Evolutionary conservation across 2,888 invertebrate species (phyloP).

Genomic region (Anthoptus insignis): DNA sequence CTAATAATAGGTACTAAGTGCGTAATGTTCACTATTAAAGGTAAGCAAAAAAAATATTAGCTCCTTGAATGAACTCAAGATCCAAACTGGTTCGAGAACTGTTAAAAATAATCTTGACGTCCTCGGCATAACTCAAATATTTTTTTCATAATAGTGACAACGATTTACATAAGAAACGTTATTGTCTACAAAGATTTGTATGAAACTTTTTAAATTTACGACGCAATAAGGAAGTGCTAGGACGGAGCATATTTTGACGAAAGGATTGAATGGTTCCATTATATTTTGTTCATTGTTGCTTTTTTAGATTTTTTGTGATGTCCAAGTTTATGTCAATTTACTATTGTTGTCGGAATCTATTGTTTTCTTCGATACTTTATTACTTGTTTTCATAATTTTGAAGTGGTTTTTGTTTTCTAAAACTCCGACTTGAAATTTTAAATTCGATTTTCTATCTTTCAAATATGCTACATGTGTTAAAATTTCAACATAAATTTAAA

Average conservation of each 20-base stretch:
- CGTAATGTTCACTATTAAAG: background rate
- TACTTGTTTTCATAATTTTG: constrained; percentile 76
- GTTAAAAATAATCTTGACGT: constrained; percentile 5
- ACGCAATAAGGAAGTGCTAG: constrained; percentile 83
- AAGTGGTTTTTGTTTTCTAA: constrained; percentile 65
- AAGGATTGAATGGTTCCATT: constrained; percentile 83
- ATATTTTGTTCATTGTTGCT: constrained; percentile 68
- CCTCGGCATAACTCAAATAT: background rate
- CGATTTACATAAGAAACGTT: constrained; percentile 45
- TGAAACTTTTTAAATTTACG: constrained; percentile 77
- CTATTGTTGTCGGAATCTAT: constrained; percentile 71
- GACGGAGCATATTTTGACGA: constrained; percentile 79
- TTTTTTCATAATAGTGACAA: constrained; percentile 38
- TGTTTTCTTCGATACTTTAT: constrained; percentile 73
- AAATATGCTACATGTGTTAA: background rate
- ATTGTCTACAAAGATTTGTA: constrained; percentile 60
- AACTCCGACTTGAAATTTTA: background rate
- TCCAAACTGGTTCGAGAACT: constrained; percentile 3
- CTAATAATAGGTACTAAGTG: background rate
- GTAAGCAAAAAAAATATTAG: background rate
- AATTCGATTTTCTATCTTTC: background rate
- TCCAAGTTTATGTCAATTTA: constrained; percentile 66
- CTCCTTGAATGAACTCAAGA: background rate
- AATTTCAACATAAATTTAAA: background rate
- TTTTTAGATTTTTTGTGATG: constrained; percentile 69